These are phyloP conservation scores for Syngnathus typhle DNA, from an alignment of 2,113 vertebrate genomes.

Conservation along the genomic window DNA sequence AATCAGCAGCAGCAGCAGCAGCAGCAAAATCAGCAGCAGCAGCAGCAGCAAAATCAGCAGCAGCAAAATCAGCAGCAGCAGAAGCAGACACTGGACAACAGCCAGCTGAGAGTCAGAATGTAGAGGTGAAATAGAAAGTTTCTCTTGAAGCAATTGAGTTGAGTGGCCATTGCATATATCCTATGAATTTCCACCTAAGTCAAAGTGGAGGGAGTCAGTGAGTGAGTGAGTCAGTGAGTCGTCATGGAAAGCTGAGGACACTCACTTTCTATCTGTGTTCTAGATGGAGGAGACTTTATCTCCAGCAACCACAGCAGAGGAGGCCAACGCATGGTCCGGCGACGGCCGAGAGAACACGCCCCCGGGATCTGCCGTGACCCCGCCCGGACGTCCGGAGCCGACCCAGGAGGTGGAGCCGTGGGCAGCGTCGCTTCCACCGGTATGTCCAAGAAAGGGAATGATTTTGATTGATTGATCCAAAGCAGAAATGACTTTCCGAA, in stretches of 20 bases:
- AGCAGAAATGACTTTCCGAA: too few relatives aligned
- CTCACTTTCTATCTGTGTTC: background rate
- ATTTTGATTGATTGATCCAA: too few relatives aligned
- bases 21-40: background rate
- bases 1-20: too few relatives aligned
- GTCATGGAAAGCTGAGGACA: background rate
- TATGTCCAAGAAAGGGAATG: too few relatives aligned
- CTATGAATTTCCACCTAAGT: too few relatives aligned
- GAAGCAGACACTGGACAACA: conserved; percentile 9
- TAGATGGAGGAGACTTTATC: conserved; percentile 67
- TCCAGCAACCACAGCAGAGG: conserved; percentile 78
- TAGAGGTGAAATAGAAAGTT: conserved; percentile 38
- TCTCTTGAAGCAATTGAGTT: too few relatives aligned
- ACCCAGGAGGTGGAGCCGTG: conserved; percentile 75
- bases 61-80: too few relatives aligned
- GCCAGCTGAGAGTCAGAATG: conserved; percentile 15
- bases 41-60: conserved; percentile 6
- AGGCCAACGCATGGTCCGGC: conserved; percentile 67
- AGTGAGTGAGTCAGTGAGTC: background rate
- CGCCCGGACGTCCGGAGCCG: conserved; percentile 51
- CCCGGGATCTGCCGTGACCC: conserved; percentile 1
- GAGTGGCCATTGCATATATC: too few relatives aligned
- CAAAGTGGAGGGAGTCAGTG: too few relatives aligned
- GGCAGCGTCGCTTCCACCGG: conserved; percentile 76
- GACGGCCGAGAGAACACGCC: conserved; percentile 41